Evolutionary conservation across 2,113 vertebrate genomes (phyloP), one percentile per base, ranked within the genome.

Genomic region (Ivindomyrus marchei): DNA sequence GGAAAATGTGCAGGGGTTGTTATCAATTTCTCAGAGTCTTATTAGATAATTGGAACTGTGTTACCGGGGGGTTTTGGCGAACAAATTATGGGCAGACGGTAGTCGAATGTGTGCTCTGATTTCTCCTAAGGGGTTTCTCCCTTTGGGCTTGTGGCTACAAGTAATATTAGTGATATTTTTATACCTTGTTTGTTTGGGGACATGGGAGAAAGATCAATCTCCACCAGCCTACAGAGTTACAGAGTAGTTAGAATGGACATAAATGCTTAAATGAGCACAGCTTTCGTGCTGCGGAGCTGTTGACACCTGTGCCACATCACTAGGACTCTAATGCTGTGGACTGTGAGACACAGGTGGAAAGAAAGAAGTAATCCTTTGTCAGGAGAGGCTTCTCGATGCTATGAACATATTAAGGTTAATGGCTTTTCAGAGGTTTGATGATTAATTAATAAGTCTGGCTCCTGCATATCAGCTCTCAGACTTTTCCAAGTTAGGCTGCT

Each of bases 161-260:
- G 83, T 85, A 19, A 47, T 85, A 85, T 85, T 47, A 47, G 36
- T 85, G 83, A 85, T 85, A 85, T 85, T 85, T 24, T 85, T 85
- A 47, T 47, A 47, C 45, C 17, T n/a, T 45, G 42, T 85, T 85
- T 85, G 39, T 85, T 85, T 24, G 83, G 83, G 42, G 21, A 80
- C 15, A 15, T 0, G 17, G 62, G 62, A 80, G 74, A 80, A 17
- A 39, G 74, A 80, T 80, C 31, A 39, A 80, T 80, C 5, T 42
- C 36, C 31, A 39, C 13, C 74, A 80, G 36, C 74, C 36, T 80
- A 17, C 52, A 53, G 49, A 50, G 53, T 80, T 39, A 80, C 13
- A 3, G 9, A 80, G 36, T 42, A 80, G 74, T 42, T 80, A 39
- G 2, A 19, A 80, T 80, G 31, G 8, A 42, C 74, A 39, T 42